phyloP scores from a whole-genome alignment of 2,113 vertebrate species.

The Stigmatopora argus region DNA sequence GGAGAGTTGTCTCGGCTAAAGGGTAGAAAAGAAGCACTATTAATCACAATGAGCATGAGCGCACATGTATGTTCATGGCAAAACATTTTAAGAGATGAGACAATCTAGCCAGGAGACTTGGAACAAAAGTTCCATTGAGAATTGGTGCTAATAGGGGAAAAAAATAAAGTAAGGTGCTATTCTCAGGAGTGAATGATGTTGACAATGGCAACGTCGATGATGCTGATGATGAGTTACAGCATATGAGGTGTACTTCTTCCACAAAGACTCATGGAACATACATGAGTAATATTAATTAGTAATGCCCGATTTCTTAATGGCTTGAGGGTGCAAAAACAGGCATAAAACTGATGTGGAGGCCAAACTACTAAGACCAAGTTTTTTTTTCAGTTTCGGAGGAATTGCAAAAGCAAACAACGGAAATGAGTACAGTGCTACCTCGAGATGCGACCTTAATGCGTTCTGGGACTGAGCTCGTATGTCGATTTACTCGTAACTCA shows the following conservation, averaged over 20 bases:
- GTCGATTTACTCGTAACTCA: too few relatives aligned
- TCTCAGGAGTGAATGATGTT: conserved; percentile 9
- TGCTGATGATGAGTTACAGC: conserved; percentile 3
- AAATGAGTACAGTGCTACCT: too few relatives aligned
- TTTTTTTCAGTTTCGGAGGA: not conserved
- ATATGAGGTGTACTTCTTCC: not conserved
- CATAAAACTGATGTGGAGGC: not conserved
- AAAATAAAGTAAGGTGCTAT: not conserved
- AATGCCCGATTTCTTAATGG: not conserved
- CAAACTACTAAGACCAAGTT: not conserved
- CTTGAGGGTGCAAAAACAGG: not conserved
- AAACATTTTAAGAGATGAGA: not conserved
- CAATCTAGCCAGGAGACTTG: conserved; percentile 12
- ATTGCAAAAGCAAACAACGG: not conserved
- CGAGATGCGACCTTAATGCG: too few relatives aligned
- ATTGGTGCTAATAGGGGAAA: conserved; percentile 19
- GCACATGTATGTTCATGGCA: not conserved
- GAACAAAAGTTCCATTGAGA: conserved; percentile 14
- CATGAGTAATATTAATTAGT: not conserved
- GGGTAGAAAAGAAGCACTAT: not conserved
- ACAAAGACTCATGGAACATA: not conserved
- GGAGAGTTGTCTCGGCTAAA: conserved; percentile 93
- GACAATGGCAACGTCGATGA: not conserved
- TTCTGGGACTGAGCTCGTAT: too few relatives aligned
- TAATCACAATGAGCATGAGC: too few relatives aligned